Conservation (phyloP, 2,113 vertebrate species). For the Onychorhynchus coronatus region DNA sequence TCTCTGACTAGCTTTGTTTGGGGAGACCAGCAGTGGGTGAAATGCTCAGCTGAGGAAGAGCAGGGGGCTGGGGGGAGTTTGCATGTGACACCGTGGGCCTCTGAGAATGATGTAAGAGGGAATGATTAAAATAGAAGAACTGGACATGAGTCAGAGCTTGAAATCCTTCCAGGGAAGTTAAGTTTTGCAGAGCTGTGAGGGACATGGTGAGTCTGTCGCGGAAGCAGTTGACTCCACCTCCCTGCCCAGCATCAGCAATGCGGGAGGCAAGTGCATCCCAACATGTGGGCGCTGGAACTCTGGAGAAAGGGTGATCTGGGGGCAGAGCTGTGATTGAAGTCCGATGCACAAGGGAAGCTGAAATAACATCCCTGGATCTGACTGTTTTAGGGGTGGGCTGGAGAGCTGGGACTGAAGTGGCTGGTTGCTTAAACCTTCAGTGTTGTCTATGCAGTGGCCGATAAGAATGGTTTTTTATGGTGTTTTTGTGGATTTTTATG, state of each 20-base stretch:
- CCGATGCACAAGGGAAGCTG: neutral
- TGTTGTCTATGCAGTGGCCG: neutral
- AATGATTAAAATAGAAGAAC: conserved; percentile 67
- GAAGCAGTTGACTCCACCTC: conserved; percentile 7
- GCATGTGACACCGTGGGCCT: conserved; percentile 59
- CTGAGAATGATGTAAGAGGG: conserved; percentile 62
- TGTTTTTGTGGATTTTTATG: neutral
- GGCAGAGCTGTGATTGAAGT: neutral
- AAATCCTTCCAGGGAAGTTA: conserved; percentile 58
- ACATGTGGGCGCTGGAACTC: neutral
- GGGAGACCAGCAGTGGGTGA: neutral
- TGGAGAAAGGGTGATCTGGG: neutral
- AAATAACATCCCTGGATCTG: neutral
- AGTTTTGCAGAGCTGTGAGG: conserved; percentile 48
- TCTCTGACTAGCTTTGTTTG: neutral
- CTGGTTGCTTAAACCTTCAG: neutral
- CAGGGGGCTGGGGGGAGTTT: neutral
- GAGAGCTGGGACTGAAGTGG: neutral
- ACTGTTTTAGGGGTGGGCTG: neutral
- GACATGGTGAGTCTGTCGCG: conserved; percentile 41
- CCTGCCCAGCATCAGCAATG: neutral
- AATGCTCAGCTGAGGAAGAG: neutral
- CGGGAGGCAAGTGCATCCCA: neutral
- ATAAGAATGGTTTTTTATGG: neutral
- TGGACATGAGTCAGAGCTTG: conserved; percentile 71